Evolutionary conservation across 2,888 invertebrate species (phyloP).

Genomic region (Steinernema carpocapsae): DNA sequence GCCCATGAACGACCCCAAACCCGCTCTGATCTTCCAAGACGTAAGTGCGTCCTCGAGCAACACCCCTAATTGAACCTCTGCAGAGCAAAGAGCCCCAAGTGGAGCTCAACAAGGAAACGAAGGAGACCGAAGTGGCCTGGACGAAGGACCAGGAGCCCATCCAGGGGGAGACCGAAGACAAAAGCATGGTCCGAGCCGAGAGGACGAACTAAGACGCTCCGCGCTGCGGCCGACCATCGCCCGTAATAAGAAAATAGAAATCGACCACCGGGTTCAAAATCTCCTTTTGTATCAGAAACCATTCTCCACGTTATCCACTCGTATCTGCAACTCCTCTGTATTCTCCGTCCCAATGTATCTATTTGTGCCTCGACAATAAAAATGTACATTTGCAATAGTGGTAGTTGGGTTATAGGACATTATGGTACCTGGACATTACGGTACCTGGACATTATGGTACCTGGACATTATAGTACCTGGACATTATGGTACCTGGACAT

Average conservation of each 20-base stretch:
- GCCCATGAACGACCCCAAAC: conserved; percentile 6
- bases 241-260: conserved; percentile 16
- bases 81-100: neutral
- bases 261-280: conserved; percentile 12
- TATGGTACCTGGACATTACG: no score
- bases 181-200: conserved; percentile 25
- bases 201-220: conserved; percentile 5
- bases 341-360: conserved; percentile 2
- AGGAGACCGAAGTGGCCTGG: conserved; percentile 26
- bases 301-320: neutral
- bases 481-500: no score
- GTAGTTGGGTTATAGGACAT: no score
- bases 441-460: no score
- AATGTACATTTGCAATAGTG: neutral
- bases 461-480: no score
- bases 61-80: neutral
- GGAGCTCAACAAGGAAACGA: conserved; percentile 1
- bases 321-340: neutral
- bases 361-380: conserved; percentile 29
- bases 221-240: neutral
- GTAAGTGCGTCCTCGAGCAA: no score
- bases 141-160: conserved; percentile 19
- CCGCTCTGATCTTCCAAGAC: conserved; percentile 21
- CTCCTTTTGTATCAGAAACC: conserved; percentile 9
- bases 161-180: conserved; percentile 25